Percentiles rank a stretch among this genome's conserved stretches.
phyloP scores from a whole-genome alignment of 92 coral and sea anemone genomes.

The Chrysogorgia sp. region DNA sequence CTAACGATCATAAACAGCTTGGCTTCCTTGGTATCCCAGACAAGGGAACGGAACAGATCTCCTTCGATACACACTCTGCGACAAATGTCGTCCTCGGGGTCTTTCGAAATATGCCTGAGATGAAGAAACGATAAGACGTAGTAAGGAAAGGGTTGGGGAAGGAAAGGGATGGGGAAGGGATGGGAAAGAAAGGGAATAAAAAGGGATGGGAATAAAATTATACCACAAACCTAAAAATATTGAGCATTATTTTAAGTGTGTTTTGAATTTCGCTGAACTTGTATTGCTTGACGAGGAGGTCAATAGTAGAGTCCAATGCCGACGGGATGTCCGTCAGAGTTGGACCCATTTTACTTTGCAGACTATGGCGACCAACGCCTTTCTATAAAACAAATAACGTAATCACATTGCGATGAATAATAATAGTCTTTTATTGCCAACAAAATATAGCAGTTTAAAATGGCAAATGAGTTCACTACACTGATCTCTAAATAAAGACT shows the following conservation, averaged over 20 bases:
- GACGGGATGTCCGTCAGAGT: slow-evolving; percentile 26
- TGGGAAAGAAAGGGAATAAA: neutral
- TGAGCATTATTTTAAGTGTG: slow-evolving; percentile 38
- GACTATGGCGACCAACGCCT: slow-evolving; percentile 15
- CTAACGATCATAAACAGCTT: slow-evolving; percentile 72
- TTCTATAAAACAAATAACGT: slow-evolving; percentile 20
- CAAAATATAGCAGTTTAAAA: no score
- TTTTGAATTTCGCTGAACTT: slow-evolving; percentile 10
- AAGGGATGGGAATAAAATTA: neutral
- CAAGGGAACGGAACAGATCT: slow-evolving; percentile 69
- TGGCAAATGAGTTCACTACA: neutral
- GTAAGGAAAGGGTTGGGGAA: neutral
- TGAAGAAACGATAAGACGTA: neutral
- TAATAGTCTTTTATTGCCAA: no score
- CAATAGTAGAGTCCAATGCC: slow-evolving; percentile 33
- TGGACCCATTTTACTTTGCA: slow-evolving; percentile 7
- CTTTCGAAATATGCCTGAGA: slow-evolving; percentile 65
- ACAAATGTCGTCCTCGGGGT: slow-evolving; percentile 75
- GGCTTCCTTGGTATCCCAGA: slow-evolving; percentile 75
- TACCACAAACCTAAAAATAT: slow-evolving; percentile 22
- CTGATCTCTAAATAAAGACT: no score
- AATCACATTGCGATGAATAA: neutral
- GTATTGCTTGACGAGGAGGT: slow-evolving; percentile 34
- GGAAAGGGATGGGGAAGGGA: neutral
- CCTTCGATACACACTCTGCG: slow-evolving; percentile 73